phyloP scores from a whole-genome alignment of 2,797 vertebrate genomes.

The Cirrhinus molitorella region DNA sequence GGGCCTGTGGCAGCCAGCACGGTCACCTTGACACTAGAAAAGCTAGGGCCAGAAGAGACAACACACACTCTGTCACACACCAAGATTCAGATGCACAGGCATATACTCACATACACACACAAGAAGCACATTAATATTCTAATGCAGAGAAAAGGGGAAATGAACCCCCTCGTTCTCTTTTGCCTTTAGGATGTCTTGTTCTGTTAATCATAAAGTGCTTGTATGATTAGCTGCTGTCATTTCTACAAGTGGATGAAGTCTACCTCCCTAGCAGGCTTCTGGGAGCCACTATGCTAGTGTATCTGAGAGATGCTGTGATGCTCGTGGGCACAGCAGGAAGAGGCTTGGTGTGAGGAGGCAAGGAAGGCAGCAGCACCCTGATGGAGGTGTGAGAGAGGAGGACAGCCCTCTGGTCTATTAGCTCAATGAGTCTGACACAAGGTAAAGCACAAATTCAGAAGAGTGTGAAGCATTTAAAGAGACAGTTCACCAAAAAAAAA shows the following conservation, averaged over 20 bases:
- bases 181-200: slow-evolving; percentile 53
- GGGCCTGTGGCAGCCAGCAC: slow-evolving; percentile 72
- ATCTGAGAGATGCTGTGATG: slow-evolving; percentile 38
- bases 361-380: slow-evolving; percentile 30
- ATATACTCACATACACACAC: slow-evolving; percentile 56
- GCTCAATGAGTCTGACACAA: background rate
- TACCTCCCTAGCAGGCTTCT: background rate
- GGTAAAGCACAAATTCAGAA: background rate
- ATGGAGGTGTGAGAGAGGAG: slow-evolving; percentile 11
- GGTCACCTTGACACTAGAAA: slow-evolving; percentile 80
- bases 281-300: slow-evolving; percentile 38
- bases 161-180: slow-evolving; percentile 49
- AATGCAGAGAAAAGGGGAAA: slow-evolving; percentile 32
- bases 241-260: slow-evolving; percentile 33
- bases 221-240: slow-evolving; percentile 22
- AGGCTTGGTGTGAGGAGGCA: slow-evolving; percentile 31
- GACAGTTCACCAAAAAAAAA: no score
- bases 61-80: slow-evolving; percentile 61
- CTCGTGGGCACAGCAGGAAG: slow-evolving; percentile 36
- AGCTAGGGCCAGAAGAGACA: slow-evolving; percentile 59
- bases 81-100: slow-evolving; percentile 60
- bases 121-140: slow-evolving; percentile 74
- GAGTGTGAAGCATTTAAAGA: background rate
- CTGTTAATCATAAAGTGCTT: slow-evolving; percentile 61
- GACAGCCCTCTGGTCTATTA: background rate